Evolutionary conservation across 2,113 vertebrate species (phyloP), one percentile per base, ranked within the genome.

Genomic region (Axis porcinus): DNA sequence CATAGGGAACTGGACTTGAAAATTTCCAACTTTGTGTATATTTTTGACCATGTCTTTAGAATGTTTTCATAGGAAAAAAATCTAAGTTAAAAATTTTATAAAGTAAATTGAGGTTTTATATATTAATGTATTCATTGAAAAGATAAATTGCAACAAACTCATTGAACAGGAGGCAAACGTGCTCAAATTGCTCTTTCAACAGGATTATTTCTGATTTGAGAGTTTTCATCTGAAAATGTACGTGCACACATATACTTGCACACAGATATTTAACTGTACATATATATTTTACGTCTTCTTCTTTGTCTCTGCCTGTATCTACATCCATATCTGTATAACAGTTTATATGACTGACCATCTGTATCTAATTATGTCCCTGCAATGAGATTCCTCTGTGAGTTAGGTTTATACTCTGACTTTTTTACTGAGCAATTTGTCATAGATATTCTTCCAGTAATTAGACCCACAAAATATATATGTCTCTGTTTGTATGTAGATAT

Each of bases 91-190:
- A 96, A 45, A 57, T 2, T 19, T 36, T 47, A 52, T 91, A 25
- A 60, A 89, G 64, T 79, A 83, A 27, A 67, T 27, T 58, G 13
- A 74, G 2, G 25, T 19, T 97, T 94, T 62, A 52, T 81, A 85
- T 85, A 90, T 19, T 62, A 76, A 43, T 15, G 16, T 0, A 79
- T 79, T n/a, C 14, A 70, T 7, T 70, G 36, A 67, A 70, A 92
- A 84, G 33, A 50, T 50, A 81, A 81, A 81, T 2, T 78, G 40
- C 6, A 19, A 40, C 5, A 85, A 13, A 43, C 19, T 40, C 17
- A 19, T 19, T 84, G 25, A 28, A 57, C 79, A 93, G 3, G 40
- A 78, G 21, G 16, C 14, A 91, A 76, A 9, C 0, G 1, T 55
- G 25, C 7, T 55, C 15, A 43, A 82, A 82, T 54, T 50, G 6